Evolutionary conservation across 1,140 invertebrate genomes (phyloP).

Genomic region (Ceratosolen solmsi): DNA sequence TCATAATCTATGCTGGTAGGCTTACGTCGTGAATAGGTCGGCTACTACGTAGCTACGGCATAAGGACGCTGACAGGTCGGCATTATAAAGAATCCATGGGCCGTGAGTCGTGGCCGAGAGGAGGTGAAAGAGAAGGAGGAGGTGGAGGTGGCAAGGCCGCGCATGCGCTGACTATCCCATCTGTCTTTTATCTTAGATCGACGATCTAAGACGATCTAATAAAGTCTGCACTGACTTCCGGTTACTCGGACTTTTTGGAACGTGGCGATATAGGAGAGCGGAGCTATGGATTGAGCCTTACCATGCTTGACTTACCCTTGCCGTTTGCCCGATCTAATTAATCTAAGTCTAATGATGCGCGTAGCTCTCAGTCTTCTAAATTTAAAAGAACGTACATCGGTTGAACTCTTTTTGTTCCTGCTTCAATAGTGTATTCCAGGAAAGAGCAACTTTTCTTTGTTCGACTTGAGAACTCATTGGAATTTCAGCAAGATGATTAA

Average conservation of each 20-base stretch:
- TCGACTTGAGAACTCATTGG: background rate
- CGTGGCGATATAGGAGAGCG: background rate
- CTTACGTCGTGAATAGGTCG: background rate
- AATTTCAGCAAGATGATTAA: background rate
- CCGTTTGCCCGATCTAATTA: constrained; percentile 9
- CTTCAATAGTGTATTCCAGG: background rate
- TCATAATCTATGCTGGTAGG: background rate
- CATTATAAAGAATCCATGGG: background rate
- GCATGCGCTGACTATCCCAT: background rate
- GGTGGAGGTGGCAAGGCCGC: no score
- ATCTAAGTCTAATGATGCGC: constrained; percentile 22
- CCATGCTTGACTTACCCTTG: background rate
- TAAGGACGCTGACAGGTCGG: constrained; percentile 24
- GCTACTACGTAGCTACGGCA: background rate
- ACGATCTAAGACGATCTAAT: constrained; percentile 11
- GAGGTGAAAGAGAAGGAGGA: no score
- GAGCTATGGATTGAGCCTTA: background rate
- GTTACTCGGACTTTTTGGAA: background rate
- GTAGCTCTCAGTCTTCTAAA: background rate
- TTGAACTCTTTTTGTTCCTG: background rate
- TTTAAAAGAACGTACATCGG: background rate
- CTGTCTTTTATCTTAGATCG: background rate
- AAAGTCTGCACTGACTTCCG: constrained; percentile 32
- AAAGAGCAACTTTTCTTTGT: background rate
- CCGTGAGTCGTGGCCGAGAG: no score